Conservation (phyloP, 2,888 invertebrate species). For the Rhorus exstirpatorius region DNA sequence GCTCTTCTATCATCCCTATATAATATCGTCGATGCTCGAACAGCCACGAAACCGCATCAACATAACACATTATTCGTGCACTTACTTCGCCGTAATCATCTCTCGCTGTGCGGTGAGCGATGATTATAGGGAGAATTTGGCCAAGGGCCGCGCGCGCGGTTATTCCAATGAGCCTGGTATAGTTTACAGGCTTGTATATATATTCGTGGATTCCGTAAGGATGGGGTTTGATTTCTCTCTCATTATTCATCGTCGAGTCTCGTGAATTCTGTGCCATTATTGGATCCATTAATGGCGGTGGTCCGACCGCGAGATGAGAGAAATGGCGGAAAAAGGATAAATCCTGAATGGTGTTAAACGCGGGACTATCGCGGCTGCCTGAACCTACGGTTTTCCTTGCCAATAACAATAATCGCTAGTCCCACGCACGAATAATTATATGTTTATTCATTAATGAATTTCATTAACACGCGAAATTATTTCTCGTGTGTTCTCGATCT, state of each 20-base stretch:
- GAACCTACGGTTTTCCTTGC: constrained; percentile 43
- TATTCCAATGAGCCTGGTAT: constrained; percentile 42
- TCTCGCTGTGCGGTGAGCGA: neutral
- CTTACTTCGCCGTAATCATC: constrained; percentile 18
- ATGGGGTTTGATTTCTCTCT: neutral
- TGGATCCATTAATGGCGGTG: constrained; percentile 24
- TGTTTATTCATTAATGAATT: constrained; percentile 47
- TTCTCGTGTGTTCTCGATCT: neutral
- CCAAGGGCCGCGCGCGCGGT: constrained; percentile 10
- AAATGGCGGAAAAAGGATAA: constrained; percentile 11
- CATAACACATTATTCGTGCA: neutral
- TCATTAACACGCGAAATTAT: constrained; percentile 24
- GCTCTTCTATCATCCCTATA: neutral
- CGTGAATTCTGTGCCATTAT: constrained; percentile 40
- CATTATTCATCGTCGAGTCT: constrained; percentile 36
- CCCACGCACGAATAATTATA: constrained; percentile 7
- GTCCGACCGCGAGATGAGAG: neutral
- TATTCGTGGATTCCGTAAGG: constrained; percentile 36
- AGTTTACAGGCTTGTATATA: too few relatives aligned
- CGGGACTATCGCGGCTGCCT: constrained; percentile 14
- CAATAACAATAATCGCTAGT: too few relatives aligned
- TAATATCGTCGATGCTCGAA: neutral
- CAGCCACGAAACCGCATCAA: constrained; percentile 14
- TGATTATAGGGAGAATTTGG: constrained; percentile 7
- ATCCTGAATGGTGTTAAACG: too few relatives aligned